Conservation (phyloP, 1,140 invertebrate genomes). For the Trypoxylus dichotomus region DNA sequence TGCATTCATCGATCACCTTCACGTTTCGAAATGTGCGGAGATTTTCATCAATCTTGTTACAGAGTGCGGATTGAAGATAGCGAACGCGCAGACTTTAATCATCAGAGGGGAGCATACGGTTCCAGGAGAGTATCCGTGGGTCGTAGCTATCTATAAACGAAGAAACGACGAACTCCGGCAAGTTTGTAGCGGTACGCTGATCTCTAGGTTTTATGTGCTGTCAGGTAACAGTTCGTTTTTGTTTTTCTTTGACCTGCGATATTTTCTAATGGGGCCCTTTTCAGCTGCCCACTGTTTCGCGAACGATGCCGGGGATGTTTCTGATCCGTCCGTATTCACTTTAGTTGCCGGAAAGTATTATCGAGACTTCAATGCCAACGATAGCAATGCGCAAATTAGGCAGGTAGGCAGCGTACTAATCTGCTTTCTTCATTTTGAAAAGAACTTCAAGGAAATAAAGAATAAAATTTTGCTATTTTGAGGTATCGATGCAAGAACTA, state of each 20-base stretch:
- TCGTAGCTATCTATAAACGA: slow-evolving; percentile 56
- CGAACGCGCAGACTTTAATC: background rate
- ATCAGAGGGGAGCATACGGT: slow-evolving; percentile 46
- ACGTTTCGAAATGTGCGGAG: too few relatives aligned
- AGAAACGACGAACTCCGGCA: slow-evolving; percentile 35
- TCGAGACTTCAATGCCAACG: background rate
- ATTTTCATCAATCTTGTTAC: background rate
- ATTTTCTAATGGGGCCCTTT: background rate
- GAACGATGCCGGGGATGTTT: background rate
- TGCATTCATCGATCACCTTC: too few relatives aligned
- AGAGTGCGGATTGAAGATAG: slow-evolving; percentile 10
- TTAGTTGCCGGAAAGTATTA: background rate
- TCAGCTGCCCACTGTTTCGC: slow-evolving; percentile 32
- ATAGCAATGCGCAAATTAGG: background rate
- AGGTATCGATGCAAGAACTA: too few relatives aligned
- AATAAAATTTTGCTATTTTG: too few relatives aligned
- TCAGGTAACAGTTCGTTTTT: slow-evolving; percentile 11
- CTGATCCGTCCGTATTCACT: background rate
- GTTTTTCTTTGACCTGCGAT: background rate
- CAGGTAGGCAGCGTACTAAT: too few relatives aligned
- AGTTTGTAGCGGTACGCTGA: slow-evolving; percentile 26
- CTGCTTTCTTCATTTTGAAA: too few relatives aligned
- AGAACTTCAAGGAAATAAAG: too few relatives aligned
- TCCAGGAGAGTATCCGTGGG: slow-evolving; percentile 57
- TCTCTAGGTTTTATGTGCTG: background rate